Percentiles rank a stretch among this genome's conserved stretches.
These are phyloP conservation scores for Clarias macrocephalus DNA, from an alignment of 2,113 vertebrate genomes.

Conservation along the genomic window DNA sequence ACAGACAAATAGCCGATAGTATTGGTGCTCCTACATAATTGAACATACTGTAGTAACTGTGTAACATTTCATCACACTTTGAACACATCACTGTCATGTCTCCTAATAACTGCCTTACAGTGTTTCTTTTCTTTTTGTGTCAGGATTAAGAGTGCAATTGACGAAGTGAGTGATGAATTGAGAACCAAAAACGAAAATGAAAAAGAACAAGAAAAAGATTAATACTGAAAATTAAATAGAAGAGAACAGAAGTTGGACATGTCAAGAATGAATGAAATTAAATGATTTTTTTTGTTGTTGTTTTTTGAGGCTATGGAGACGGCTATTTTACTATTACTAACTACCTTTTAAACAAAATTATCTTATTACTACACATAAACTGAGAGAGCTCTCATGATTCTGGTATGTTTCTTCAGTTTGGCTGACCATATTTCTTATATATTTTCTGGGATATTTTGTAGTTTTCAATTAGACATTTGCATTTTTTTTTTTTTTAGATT, in stretches of 20 bases:
- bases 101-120: background rate
- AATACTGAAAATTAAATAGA: background rate
- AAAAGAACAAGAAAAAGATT: background rate
- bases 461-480: background rate
- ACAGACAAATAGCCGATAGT: background rate
- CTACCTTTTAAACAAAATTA: background rate
- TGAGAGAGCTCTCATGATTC: too few relatives aligned
- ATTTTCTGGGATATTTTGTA: too few relatives aligned
- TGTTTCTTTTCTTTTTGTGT: background rate
- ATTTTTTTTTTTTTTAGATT: too few relatives aligned
- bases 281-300: background rate
- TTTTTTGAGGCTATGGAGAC: background rate
- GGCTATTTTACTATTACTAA: background rate
- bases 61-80: background rate
- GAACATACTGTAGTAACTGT: background rate
- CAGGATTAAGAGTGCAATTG: constrained; percentile 24
- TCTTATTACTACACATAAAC: background rate
- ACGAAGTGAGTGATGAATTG: constrained; percentile 3
- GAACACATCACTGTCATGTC: too few relatives aligned
- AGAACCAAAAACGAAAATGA: background rate
- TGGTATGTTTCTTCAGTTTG: background rate
- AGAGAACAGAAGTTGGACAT: background rate
- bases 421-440: background rate
- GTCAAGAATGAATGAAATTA: background rate
- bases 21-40: background rate